Evolutionary conservation across 2,797 vertebrate genomes (phyloP).

Genomic region (Cuniculus paca): DNA sequence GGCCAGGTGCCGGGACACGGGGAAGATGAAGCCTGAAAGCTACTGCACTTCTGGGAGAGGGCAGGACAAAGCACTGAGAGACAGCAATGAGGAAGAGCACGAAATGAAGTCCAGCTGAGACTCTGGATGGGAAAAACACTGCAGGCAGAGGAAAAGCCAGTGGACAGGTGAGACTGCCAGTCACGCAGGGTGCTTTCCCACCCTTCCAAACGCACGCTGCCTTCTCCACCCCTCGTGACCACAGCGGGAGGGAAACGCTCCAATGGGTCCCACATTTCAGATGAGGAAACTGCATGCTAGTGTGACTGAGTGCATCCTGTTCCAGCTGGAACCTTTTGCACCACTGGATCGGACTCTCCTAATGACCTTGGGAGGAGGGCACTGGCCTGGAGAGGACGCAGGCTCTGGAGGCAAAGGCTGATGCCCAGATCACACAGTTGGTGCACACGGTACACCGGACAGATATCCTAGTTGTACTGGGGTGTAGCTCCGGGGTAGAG

Average conservation of each 20-base stretch:
- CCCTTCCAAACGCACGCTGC: neutral
- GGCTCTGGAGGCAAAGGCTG: neutral
- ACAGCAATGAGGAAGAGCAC: neutral
- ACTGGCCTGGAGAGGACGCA: neutral
- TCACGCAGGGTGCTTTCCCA: neutral
- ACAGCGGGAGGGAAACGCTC: neutral
- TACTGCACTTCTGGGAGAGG: neutral
- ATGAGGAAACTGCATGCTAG: neutral
- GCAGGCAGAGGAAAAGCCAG: neutral
- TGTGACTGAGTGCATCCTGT: rapidly evolving
- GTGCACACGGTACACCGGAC: neutral
- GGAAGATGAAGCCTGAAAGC: neutral
- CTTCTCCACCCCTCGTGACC: neutral
- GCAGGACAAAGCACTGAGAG: neutral
- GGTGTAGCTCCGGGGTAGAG: neutral
- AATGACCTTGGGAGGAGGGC: neutral
- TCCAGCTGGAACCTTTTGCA: neutral
- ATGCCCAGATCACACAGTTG: neutral
- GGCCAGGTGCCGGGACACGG: neutral
- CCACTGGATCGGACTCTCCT: neutral
- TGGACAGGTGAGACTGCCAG: neutral
- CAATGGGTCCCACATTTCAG: neutral
- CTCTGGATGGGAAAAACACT: neutral
- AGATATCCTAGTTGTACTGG: neutral
- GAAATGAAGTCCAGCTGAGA: neutral